Conservation (phyloP, 2,888 invertebrate species). For the Andricus curvator region DNA sequence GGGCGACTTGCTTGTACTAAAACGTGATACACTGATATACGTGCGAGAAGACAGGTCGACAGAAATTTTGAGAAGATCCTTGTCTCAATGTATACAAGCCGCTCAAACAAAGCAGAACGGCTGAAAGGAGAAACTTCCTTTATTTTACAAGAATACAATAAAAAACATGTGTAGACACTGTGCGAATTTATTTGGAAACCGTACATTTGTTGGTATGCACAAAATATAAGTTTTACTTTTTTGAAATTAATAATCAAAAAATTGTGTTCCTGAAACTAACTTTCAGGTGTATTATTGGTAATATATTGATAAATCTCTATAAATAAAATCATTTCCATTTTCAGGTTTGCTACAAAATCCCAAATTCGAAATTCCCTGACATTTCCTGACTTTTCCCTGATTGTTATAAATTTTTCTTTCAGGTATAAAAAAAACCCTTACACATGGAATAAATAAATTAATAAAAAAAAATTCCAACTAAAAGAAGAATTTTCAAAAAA, state of each 20-base stretch:
- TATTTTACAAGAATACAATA: background rate
- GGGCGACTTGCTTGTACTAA: slow-evolving; percentile 48
- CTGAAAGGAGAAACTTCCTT: slow-evolving; percentile 2
- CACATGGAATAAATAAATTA: no score
- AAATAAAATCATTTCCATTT: background rate
- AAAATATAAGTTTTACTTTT: no score
- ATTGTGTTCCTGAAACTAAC: no score
- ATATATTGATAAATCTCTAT: background rate
- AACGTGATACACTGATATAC: slow-evolving; percentile 48
- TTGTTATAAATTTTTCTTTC: no score
- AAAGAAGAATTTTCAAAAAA: no score
- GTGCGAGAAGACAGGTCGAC: slow-evolving; percentile 55
- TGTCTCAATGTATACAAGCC: slow-evolving; percentile 42
- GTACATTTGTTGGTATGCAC: background rate
- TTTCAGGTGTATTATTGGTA: no score
- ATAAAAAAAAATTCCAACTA: no score
- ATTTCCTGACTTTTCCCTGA: no score
- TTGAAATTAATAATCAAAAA: no score
- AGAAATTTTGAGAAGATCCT: slow-evolving; percentile 48
- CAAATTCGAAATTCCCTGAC: no score
- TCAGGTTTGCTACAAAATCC: background rate
- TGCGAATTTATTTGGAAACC: background rate
- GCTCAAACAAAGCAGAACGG: slow-evolving; percentile 3
- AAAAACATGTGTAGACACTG: background rate
- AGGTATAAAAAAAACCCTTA: no score